Base-by-base conservation (phyloP, 2,113 vertebrate species). In the Malurus melanocephalus region DNA sequence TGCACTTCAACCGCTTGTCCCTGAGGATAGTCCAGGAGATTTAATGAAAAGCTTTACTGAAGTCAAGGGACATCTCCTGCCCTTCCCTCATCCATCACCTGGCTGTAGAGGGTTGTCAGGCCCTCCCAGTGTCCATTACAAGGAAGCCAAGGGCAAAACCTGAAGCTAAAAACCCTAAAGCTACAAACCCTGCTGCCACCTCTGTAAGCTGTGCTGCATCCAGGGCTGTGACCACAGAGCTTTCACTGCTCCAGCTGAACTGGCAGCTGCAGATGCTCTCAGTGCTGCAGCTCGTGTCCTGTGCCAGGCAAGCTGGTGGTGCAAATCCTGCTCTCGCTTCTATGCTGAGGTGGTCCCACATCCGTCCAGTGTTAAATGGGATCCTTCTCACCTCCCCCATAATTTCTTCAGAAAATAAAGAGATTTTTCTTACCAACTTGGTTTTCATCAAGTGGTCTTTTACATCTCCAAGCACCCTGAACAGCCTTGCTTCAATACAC, bases 81-180 rank as follows among this genome's bases (percentile, higher is more conserved):
- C 20, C 26, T 22, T 35, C 65, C 22, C 28, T 68, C 24, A n/a
- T 17, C 60, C 1, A 1, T 4, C 5, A 11, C 66, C n/a, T 21
- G 26, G n/a, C 7, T 43, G 23, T 5, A 48, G 38, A 35, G 33
- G 24, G 56, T 38, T 24, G n/a, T 24, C 6, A 23, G 5, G 19
- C 49, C 23, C 32, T 60, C 24, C 22, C 18, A 1, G 1, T 1
- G 20, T 4, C 7, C 0, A 0, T 33, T 30, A 38, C 6, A 15
- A 79, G 30, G 38, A 52, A 48, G 42, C 15, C 22, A 1, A 33
- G 42, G 40, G 24, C 55, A 55, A 33, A 40, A 10, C 6, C 27
- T 32, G 5, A 22, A 57, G 72, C 33, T 49, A 16, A 15, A 38
- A 38, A 38, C 38, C 38, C 38, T 38, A 38, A 38, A 10, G 38